Base-by-base conservation (phyloP, 2,888 invertebrate species). In the Dasypolia templi region DNA sequence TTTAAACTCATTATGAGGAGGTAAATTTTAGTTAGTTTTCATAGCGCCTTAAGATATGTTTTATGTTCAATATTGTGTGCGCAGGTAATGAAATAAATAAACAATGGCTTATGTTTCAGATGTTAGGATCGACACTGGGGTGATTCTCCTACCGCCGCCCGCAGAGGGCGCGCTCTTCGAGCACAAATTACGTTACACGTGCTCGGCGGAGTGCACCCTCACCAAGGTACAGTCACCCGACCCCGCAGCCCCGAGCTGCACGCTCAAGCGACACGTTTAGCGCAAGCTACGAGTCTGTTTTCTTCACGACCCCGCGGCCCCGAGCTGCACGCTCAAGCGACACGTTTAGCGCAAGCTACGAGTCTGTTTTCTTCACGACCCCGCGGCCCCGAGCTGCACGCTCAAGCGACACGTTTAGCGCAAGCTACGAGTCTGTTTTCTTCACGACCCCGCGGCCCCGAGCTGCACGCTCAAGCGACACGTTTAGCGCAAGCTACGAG, bases 171-270 rank as follows among this genome's bases (percentile, higher is more conserved):
- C 19, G n/a, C 7, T 0, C 19, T 44, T 44, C 32, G 71, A 71
- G 42, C 32, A 3, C 19, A 71, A 19, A 26, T 6, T 71, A 14
- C 14, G 6, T 0, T 71, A 32, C 42, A 53, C 17, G 11, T 71
- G 70, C 26, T 1, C 5, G 42, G 2, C 17, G 12, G 71, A 53
- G 14, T 71, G 70, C 71, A 71, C 6, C 71, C 42, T 71, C 42
- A 42, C 2, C 11, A 42, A 53, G 71, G 70, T 70, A 70, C 29
- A 26, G 26, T 46, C 26, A 4, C 14, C 14, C 1, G 5, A 22
- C 4, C 22, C n/a, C 63, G 29, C 11, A 32, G 63, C 7, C 22
- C 14, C 44, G 9, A 29, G 11, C 32, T 56, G 4, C 26, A 26
- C 42, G 3, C 11, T 42, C 26, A 19, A 19, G 62, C 26, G 42